Evolutionary conservation across 2,888 invertebrate species (phyloP), one percentile per base, ranked within the genome.

Genomic region (Orchesella flavescens): DNA sequence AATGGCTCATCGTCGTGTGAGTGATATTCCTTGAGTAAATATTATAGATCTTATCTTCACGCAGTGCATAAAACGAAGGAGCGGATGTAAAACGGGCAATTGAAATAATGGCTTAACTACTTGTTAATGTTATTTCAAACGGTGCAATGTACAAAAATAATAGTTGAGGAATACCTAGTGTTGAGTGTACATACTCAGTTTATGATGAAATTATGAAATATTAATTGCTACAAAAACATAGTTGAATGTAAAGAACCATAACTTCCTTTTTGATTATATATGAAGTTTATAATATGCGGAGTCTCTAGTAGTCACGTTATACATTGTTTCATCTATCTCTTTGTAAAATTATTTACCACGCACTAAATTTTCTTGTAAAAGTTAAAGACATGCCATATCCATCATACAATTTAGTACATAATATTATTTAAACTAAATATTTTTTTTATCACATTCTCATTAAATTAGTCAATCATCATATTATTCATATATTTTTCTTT

Each of bases 111-210:
- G 80, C 80, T 74, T 80, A 74, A 73, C 44, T 53, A 73, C 74
- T 80, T 74, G 80, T 80, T 80, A 80, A 80, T 74, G 80, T 66
- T 73, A 79, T 73, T 79, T 73, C 72, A 65, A 79, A 65, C 79
- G 72, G 55, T 44, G 61, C 69, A 24, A 44, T 44, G 61, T 77
- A 24, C 44, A 17, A 55, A 24, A 10, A 12, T 23, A 69, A 59
- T 49, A 5, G 19, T n/a, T 44, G 9, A n/a, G 34, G 71, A 43
- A 44, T 79, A 79, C 79, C 79, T 79, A 79, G 79, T 79, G 79
- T 79, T 71, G 65, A 44, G 44, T 69, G 69, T 19, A 23, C 24
- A 19, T 61, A 43, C 7, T 44, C 7, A 4, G 61, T 34, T 78
- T 34, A 46, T 59, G 49, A 69, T 44, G 68, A 59, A 76, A 77